Evolutionary conservation across 1,140 invertebrate genomes (phyloP).

Genomic region (Metopolophium dirhodum): DNA sequence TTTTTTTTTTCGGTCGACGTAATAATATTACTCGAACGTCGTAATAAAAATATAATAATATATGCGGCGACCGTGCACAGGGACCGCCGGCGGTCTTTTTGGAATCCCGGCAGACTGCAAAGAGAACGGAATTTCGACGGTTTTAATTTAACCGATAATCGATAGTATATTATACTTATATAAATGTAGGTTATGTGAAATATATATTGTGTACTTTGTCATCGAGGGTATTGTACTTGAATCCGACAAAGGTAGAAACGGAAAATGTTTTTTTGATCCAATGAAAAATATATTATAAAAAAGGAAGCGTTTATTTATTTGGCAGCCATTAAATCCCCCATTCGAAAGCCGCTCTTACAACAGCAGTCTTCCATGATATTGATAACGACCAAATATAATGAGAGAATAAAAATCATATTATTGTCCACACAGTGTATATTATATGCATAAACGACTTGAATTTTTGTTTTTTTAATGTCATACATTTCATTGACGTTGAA

Average conservation of each 20-base stretch:
- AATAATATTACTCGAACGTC: neutral
- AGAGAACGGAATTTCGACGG: neutral
- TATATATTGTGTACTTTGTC: neutral
- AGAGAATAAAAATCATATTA: neutral
- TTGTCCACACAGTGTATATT: neutral
- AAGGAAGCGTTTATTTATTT: neutral
- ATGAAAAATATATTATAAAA: neutral
- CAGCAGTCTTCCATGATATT: neutral
- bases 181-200: neutral
- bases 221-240: neutral
- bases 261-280: neutral
- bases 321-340: neutral
- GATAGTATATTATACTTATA: neutral
- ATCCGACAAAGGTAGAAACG: neutral
- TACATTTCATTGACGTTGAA: neutral
- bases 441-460: neutral
- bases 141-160: neutral
- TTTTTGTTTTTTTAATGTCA: neutral
- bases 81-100: neutral
- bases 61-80: neutral
- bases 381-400: neutral
- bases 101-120: neutral
- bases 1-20: neutral
- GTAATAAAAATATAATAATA: neutral
- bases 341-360: neutral